These are phyloP conservation scores for Mycetomoellerius zeteki DNA, from an alignment of 1,140 invertebrate species.

Conservation along the genomic window DNA sequence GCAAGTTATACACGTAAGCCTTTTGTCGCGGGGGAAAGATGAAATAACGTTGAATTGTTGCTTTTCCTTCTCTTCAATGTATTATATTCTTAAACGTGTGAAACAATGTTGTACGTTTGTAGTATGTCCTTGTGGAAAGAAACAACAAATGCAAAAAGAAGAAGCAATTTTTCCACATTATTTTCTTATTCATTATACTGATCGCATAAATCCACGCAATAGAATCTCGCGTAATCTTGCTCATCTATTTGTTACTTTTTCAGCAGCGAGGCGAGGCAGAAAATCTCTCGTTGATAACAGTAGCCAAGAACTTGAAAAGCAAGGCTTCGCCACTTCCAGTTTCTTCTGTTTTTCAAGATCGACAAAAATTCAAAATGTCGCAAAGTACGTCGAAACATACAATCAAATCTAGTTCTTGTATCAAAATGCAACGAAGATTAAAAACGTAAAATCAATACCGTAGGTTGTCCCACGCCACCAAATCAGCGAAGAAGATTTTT, in stretches of 20 bases:
- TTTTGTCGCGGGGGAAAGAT: background rate
- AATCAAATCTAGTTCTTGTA: background rate
- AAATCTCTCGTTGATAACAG: slow-evolving; percentile 71
- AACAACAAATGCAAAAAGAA: background rate
- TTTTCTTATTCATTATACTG: background rate
- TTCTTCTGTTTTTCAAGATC: slow-evolving; percentile 74
- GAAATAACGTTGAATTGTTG: background rate
- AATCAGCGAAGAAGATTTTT: slow-evolving; percentile 93
- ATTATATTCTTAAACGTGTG: background rate
- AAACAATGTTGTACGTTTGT: background rate
- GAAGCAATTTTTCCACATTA: background rate
- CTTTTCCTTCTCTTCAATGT: background rate
- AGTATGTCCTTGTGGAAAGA: background rate
- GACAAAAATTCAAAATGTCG: slow-evolving; percentile 83
- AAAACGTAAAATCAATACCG: background rate
- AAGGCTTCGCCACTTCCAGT: slow-evolving; percentile 82
- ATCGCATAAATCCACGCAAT: background rate
- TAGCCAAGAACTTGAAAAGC: slow-evolving; percentile 78
- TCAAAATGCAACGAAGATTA: background rate
- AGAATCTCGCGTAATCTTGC: background rate
- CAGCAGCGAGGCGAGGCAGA: slow-evolving; percentile 69
- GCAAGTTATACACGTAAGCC: slow-evolving; percentile 76
- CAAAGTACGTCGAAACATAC: slow-evolving; percentile 84
- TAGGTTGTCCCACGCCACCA: slow-evolving; percentile 93
- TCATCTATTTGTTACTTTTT: slow-evolving; percentile 9